phyloP scores from a whole-genome alignment of 2,113 vertebrate species.

The Mungos mungo region DNA sequence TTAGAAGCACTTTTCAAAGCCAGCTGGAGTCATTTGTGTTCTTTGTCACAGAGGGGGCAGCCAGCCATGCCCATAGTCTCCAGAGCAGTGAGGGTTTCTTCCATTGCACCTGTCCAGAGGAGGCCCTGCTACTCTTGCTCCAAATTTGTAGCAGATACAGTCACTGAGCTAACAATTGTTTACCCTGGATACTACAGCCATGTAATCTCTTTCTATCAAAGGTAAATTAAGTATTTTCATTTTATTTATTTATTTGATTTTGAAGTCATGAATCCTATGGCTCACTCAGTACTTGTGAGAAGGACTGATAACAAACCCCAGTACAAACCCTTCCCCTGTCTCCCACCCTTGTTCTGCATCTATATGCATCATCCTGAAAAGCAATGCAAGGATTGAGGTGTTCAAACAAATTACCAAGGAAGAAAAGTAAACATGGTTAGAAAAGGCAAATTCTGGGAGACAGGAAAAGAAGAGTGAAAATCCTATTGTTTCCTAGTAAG shows the following conservation, averaged over 20 bases:
- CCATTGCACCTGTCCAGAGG: background rate
- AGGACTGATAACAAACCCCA: background rate
- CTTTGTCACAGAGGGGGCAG: background rate
- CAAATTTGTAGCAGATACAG: background rate
- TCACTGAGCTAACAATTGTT: background rate
- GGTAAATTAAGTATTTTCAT: background rate
- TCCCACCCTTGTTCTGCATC: background rate
- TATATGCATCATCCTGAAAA: background rate
- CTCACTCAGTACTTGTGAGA: background rate
- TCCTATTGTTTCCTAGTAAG: background rate
- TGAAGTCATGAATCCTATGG: background rate
- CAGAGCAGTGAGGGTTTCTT: background rate
- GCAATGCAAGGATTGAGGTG: background rate
- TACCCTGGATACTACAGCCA: background rate
- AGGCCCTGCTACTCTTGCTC: background rate
- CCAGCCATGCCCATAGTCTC: background rate
- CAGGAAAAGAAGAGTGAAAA: background rate
- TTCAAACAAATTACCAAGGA: background rate
- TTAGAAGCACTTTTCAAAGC: background rate
- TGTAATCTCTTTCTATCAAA: background rate
- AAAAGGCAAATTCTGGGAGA: background rate
- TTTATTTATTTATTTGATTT: background rate
- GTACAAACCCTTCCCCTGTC: accelerated
- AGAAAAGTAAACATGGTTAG: background rate
- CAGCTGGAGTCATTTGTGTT: background rate